Evolutionary conservation across 2,888 invertebrate genomes (phyloP).

Genomic region (Luperina testacea): DNA sequence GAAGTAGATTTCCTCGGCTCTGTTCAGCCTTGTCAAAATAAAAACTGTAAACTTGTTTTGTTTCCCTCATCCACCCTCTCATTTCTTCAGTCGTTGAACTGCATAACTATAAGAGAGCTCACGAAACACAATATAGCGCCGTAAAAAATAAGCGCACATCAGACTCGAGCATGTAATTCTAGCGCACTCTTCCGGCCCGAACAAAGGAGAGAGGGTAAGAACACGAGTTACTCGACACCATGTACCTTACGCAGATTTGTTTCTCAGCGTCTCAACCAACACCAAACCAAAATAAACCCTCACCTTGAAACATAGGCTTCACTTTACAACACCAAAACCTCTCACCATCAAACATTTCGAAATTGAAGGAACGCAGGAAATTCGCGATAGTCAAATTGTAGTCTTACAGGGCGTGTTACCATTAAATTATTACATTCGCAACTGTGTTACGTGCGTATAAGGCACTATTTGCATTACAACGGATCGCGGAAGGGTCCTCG

Average conservation of each 20-base stretch:
- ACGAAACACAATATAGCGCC: conserved; percentile 88
- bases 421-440: conserved; percentile 88
- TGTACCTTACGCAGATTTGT: conserved; percentile 90
- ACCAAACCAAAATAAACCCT: conserved; percentile 81
- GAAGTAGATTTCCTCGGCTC: conserved; percentile 63
- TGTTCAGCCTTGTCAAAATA: conserved; percentile 76
- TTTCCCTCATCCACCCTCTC: conserved; percentile 84
- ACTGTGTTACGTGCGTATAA: conserved; percentile 86
- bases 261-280: conserved; percentile 81
- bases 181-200: conserved; percentile 90
- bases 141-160: conserved; percentile 91
- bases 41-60: conserved; percentile 85
- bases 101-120: conserved; percentile 86
- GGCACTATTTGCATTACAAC: conserved; percentile 84
- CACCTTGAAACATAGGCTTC: conserved; percentile 74
- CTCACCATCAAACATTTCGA: conserved; percentile 80
- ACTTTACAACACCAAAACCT: conserved; percentile 74
- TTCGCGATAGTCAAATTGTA: conserved; percentile 91
- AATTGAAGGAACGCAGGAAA: conserved; percentile 84
- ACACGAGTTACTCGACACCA: conserved; percentile 91
- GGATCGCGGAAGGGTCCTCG: conserved; percentile 82
- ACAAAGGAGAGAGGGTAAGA: conserved; percentile 90
- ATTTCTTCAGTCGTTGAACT: conserved; percentile 89
- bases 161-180: conserved; percentile 90
- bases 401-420: conserved; percentile 88